Evolutionary conservation across 2,888 invertebrate species (phyloP), one percentile per base, ranked within the genome.

Genomic region (Polymixis flavicincta): DNA sequence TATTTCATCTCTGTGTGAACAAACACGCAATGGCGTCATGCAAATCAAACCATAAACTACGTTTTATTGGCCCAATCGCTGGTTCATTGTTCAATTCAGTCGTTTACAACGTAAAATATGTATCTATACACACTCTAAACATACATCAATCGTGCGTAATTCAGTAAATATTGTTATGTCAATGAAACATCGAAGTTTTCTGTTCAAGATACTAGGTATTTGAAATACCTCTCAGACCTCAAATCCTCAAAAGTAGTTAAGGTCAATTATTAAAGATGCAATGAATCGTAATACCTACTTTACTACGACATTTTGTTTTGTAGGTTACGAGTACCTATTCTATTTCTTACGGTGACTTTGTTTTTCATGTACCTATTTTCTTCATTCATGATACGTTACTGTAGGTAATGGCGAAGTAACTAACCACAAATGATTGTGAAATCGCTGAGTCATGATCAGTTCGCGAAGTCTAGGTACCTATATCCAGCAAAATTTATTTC

Each of bases 31-130:
- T 68, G 64, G 69, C 70, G 85, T 76, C 83, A 71, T 76, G 82
- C 82, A 81, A 85, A 81, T 82, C 76, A 75, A 85, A 70, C 85
- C 61, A 85, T 82, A 84, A 84, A 82, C 67, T 67, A 82, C 75
- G 60, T 85, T 85, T 82, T 85, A 82, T 81, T 85, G 68, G 82
- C 71, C 71, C 74, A 75, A 82, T 82, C 82, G 67, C 57, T 84
- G 37, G 70, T 81, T 81, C 81, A 82, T 82, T 85, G 85, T 82
- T 81, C 85, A 85, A 85, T 85, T 84, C 81, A 75, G 64, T 85
- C 66, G 67, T 84, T 84, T 84, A 84, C 57, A 74, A 52, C 85
- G 63, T 85, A 81, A 75, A 85, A 82, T 81, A 81, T 81, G 67
- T 84, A 80, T 80, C 81, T 81, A 80, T 70, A 70, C 81, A 69